Percentiles rank a stretch among this genome's conserved stretches.
Conservation (phyloP, 1,140 invertebrate genomes). For the Panagrolaimus sp. region DNA sequence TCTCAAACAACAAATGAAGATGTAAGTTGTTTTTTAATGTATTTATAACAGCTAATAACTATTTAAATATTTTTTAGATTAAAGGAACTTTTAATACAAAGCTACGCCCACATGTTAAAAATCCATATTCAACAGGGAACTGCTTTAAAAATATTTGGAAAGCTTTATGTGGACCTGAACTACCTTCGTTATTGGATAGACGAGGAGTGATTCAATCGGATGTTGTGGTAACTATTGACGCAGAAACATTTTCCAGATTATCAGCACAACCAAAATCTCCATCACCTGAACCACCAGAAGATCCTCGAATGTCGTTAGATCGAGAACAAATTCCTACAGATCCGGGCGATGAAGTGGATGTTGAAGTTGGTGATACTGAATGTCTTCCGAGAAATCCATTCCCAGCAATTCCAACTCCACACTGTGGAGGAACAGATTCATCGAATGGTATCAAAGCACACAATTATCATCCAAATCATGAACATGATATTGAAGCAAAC, state of each 20-base stretch:
- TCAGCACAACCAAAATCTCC: not conserved
- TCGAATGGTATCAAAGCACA: too few species aligned
- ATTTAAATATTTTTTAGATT: conserved; percentile 21
- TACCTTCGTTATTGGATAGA: conserved; percentile 19
- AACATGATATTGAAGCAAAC: too few species aligned
- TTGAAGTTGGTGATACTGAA: conserved; percentile 1
- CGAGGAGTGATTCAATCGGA: conserved; percentile 18
- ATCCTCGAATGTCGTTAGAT: not conserved
- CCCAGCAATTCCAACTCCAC: not conserved
- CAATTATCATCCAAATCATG: too few species aligned
- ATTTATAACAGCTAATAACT: not conserved
- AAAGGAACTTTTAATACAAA: conserved; percentile 39
- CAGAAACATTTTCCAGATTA: not conserved
- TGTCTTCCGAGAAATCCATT: not conserved
- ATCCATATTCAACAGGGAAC: conserved; percentile 42
- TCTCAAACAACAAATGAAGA: conserved; percentile 99
- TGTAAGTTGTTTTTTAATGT: conserved; percentile 63
- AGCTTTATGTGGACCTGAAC: conserved; percentile 34
- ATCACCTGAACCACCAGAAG: not conserved
- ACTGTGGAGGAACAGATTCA: not conserved
- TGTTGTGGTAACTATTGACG: conserved; percentile 9
- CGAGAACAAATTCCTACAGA: not conserved
- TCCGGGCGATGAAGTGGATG: not conserved
- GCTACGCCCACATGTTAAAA: conserved; percentile 25
- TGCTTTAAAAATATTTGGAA: conserved; percentile 38